Evolutionary conservation across 1,140 invertebrate genomes (phyloP), one percentile per base, ranked within the genome.

Genomic region (Eupristina koningsbergeri): DNA sequence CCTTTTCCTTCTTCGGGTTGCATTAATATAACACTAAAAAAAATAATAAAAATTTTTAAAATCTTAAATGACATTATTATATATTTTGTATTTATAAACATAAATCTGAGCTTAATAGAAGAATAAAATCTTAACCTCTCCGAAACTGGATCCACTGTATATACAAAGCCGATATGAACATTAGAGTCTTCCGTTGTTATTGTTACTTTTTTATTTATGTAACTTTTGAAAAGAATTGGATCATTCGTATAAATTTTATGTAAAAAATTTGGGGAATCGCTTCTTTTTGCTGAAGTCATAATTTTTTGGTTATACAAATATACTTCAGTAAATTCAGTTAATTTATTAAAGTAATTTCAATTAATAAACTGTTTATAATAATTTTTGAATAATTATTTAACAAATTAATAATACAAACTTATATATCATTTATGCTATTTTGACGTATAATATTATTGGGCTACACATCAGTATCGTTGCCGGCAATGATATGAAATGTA

Each of bases 91-190:
- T 34, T 29, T 19, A 9, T 13, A 77, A 9, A 15, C 9, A n/a
- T 5, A 41, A n/a, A 61, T 41, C 50, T 8, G 69, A n/a, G 50
- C 19, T 41, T 67, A n/a, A n/a, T n/a, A n/a, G n/a, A n/a, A n/a
- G n/a, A n/a, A 31, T 26, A n/a, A 31, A 36, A 83, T 84, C 67
- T 87, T 90, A 88, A 92, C 91, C 91, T 92, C 80, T 92, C 90
- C 7, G 92, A 91, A 53, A 92, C 91, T 7, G 92, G 92, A 84
- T 92, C 92, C 11, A 92, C 84, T 0, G 92, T 92, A 81, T 92
- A 92, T 80, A 91, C 87, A 78, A 90, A 85, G 26, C 92, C 92
- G 50, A 80, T 87, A 76, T 89, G 85, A 13, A 87, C 41, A 34
- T 77, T 87, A 11, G 81, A 85, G 84, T 92, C 90, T 58, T 89